These are phyloP conservation scores for Eupithecia centaureata DNA, from an alignment of 2,888 invertebrate species.

Conservation along the genomic window DNA sequence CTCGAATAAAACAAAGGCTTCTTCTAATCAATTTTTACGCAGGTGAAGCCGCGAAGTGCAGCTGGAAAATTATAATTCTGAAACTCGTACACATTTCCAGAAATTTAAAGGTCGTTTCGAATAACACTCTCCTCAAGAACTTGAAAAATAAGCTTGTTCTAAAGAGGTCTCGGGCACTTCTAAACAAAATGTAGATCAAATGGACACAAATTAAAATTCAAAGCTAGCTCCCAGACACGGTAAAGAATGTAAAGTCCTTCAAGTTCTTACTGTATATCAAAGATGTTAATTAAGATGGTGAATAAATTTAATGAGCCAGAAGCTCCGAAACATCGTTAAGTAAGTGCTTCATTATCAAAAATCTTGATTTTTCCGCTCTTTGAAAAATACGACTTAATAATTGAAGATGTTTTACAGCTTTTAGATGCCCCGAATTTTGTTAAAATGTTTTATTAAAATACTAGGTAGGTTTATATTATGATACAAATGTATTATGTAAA, in stretches of 20 bases:
- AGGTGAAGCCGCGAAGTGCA: no score
- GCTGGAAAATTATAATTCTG: no score
- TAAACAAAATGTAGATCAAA: slow-evolving; percentile 33
- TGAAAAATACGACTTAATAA: slow-evolving; percentile 45
- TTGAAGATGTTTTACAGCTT: slow-evolving; percentile 40
- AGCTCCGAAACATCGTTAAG: slow-evolving; percentile 57
- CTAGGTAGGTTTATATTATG: not conserved
- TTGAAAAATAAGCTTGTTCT: slow-evolving; percentile 36
- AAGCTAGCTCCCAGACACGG: slow-evolving; percentile 39
- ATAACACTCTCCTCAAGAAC: not conserved
- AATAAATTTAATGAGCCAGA: slow-evolving; percentile 63
- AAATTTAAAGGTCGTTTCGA: not conserved
- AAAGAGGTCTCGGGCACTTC: slow-evolving; percentile 2
- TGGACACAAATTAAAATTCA: slow-evolving; percentile 36
- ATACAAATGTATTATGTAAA: not conserved
- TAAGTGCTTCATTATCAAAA: slow-evolving; percentile 58
- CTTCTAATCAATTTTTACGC: no score
- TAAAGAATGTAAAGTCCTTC: slow-evolving; percentile 49
- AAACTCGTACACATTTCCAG: not conserved
- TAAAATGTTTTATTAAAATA: not conserved
- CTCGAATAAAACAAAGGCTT: no score
- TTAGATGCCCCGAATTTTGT: slow-evolving; percentile 3
- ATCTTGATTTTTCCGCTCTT: slow-evolving; percentile 52
- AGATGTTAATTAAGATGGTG: slow-evolving; percentile 63
- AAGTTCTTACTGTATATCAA: slow-evolving; percentile 48